Conservation (phyloP, 2,888 invertebrate species). For the Phalera bucephala region DNA sequence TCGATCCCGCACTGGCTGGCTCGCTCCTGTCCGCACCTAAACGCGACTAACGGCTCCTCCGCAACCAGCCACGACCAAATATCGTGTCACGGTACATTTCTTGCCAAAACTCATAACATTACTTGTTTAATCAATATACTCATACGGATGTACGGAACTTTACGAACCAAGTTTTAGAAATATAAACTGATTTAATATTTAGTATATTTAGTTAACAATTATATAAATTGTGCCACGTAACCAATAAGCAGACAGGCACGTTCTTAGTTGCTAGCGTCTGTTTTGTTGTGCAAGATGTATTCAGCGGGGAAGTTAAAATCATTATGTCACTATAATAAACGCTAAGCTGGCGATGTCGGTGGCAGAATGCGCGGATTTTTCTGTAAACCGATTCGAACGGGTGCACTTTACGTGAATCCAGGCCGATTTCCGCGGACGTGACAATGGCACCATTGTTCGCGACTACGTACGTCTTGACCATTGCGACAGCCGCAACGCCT, state of each 20-base stretch:
- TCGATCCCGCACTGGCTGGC: constrained; percentile 72
- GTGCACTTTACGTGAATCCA: constrained; percentile 37
- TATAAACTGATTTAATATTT: background rate
- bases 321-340: constrained; percentile 42
- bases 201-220: background rate
- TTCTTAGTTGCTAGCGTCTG: constrained; percentile 35
- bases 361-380: constrained; percentile 40
- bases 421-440: constrained; percentile 52
- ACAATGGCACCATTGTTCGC: constrained; percentile 63
- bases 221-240: constrained; percentile 5
- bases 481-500: constrained; percentile 16
- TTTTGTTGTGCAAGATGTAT: constrained; percentile 42
- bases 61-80: constrained; percentile 49
- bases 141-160: background rate
- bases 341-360: constrained; percentile 21
- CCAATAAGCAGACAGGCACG: constrained; percentile 18
- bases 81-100: constrained; percentile 31
- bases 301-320: constrained; percentile 38
- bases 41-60: constrained; percentile 74
- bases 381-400: constrained; percentile 50
- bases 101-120: too few relatives aligned
- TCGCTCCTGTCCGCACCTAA: constrained; percentile 74
- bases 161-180: background rate
- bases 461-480: constrained; percentile 19
- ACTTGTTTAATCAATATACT: constrained; percentile 10